Conservation (phyloP, 2,113 vertebrate genomes). For the Murina feae region DNA sequence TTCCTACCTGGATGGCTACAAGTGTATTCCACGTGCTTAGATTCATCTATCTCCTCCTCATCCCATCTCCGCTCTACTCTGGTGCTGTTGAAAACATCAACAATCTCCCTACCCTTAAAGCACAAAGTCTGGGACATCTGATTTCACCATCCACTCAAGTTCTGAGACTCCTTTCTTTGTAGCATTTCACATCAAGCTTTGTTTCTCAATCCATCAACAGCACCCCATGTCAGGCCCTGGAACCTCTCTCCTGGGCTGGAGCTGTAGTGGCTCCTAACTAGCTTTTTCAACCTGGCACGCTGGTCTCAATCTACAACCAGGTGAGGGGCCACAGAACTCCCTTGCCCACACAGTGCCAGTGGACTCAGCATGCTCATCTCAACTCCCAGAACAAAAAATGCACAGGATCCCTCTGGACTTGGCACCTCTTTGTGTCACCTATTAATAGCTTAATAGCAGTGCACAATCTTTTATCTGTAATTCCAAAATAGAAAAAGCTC, state of each 20-base stretch:
- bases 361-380: not conserved
- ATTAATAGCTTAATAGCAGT: not conserved
- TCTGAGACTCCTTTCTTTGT: not conserved
- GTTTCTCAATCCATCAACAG: not conserved
- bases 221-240: not conserved
- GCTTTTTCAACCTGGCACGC: not conserved
- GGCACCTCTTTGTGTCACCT: not conserved
- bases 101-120: not conserved
- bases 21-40: not conserved
- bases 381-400: not conserved
- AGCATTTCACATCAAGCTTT: not conserved
- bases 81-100: not conserved
- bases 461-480: not conserved
- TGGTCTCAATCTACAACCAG: not conserved
- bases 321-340: not conserved
- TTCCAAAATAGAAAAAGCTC: conserved; percentile 16
- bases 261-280: not conserved
- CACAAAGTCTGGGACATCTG: not conserved
- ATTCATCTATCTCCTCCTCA: not conserved
- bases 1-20: not conserved
- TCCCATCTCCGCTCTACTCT: not conserved
- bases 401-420: no score
- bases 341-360: no score
- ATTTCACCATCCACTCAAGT: not conserved
- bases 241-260: not conserved